Evolutionary conservation across 2,113 vertebrate genomes (phyloP).

Genomic region (Nerophis lumbriciformis): DNA sequence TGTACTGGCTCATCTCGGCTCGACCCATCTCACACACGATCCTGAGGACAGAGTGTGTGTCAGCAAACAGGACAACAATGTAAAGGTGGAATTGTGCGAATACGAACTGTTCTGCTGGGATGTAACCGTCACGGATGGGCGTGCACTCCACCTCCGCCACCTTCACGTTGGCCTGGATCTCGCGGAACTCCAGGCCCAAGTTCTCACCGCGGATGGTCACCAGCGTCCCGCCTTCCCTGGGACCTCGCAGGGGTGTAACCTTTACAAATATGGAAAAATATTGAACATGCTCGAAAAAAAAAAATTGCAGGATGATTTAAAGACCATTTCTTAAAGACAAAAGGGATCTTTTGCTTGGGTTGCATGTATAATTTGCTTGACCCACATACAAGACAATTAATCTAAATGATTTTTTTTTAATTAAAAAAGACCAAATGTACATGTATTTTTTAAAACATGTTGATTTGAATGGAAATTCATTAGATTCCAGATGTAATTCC

Average conservation of each 20-base stretch:
- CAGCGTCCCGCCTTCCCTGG: slow-evolving; percentile 91
- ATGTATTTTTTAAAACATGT: too few relatives aligned
- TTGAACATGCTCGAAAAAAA: too few relatives aligned
- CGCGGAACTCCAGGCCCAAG: slow-evolving; percentile 89
- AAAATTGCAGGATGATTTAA: too few relatives aligned
- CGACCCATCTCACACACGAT: slow-evolving; percentile 98
- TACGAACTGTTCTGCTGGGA: slow-evolving; percentile 97
- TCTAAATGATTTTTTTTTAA: too few relatives aligned
- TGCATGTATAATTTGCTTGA: too few relatives aligned
- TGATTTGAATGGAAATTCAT: too few relatives aligned
- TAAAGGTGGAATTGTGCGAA: not conserved
- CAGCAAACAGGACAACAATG: too few relatives aligned
- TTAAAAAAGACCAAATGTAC: too few relatives aligned
- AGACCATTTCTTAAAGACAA: too few relatives aligned
- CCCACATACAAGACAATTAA: too few relatives aligned
- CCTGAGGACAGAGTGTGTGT: slow-evolving; percentile 64
- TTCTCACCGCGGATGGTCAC: slow-evolving; percentile 97
- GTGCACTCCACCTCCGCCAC: slow-evolving; percentile 93
- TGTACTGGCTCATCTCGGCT: slow-evolving; percentile 89
- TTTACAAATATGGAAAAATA: slow-evolving; percentile 36
- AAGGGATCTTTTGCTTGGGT: too few relatives aligned
- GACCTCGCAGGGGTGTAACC: slow-evolving; percentile 89
- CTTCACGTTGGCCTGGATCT: slow-evolving; percentile 87
- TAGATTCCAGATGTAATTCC: too few relatives aligned
- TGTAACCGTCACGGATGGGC: slow-evolving; percentile 87